Conservation (phyloP, 2,888 invertebrate species). For the Orthosia incerta region DNA sequence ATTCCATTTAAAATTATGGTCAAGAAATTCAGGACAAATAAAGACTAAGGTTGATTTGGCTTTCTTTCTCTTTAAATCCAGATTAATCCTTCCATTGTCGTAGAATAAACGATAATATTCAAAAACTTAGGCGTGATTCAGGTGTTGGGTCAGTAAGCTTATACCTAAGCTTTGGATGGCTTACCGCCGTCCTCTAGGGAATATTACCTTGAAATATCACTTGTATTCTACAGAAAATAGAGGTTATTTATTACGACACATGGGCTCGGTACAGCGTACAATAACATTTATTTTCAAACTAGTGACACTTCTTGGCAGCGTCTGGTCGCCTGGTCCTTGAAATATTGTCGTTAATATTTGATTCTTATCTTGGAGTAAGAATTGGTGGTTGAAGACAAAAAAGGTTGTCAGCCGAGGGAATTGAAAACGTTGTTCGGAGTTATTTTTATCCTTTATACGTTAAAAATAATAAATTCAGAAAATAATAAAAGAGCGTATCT, state of each 20-base stretch:
- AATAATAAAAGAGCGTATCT: neutral
- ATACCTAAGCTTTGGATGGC: constrained; percentile 53
- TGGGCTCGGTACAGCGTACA: constrained; percentile 46
- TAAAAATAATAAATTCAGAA: constrained; percentile 6
- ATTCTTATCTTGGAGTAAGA: constrained; percentile 31
- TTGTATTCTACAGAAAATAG: constrained; percentile 75
- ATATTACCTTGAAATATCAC: constrained; percentile 76
- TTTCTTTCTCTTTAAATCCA: constrained; percentile 16
- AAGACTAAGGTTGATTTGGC: no score
- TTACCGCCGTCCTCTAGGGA: constrained; percentile 58
- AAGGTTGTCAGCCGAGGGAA: constrained; percentile 3
- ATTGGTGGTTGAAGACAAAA: constrained; percentile 6
- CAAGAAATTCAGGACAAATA: neutral
- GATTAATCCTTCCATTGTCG: constrained; percentile 16
- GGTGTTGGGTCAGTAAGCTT: constrained; percentile 50
- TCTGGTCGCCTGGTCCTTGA: constrained; percentile 38
- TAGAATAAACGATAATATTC: constrained; percentile 31
- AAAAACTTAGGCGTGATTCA: constrained; percentile 35
- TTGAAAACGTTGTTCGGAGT: constrained; percentile 2
- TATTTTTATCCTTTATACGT: neutral
- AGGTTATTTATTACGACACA: constrained; percentile 75
- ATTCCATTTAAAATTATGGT: neutral
- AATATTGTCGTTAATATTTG: constrained; percentile 59
- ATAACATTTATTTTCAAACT: constrained; percentile 64
- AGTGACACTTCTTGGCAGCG: constrained; percentile 34